Percentiles rank a stretch among this genome's conserved stretches.
Conservation (phyloP, 2,113 vertebrate species). For the Gadus macrocephalus region DNA sequence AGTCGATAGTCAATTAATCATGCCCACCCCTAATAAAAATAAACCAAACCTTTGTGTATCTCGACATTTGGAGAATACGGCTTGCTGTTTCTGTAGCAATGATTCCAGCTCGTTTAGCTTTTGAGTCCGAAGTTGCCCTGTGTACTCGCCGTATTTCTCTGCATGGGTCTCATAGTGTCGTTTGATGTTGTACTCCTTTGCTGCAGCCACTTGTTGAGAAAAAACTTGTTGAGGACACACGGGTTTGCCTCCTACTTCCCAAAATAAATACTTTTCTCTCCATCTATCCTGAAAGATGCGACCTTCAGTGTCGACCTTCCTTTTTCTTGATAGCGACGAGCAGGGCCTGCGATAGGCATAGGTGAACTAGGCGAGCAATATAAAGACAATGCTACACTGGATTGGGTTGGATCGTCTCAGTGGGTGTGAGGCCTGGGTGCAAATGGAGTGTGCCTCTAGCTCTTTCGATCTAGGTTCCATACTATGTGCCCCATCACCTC, state of each 20-base stretch:
- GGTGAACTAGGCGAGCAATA: too few relatives aligned
- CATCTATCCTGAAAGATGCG: neutral
- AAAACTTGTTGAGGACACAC: constrained; percentile 8
- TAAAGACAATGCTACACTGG: too few relatives aligned
- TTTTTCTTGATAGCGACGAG: too few relatives aligned
- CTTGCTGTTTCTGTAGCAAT: constrained; percentile 8
- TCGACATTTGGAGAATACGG: constrained; percentile 4
- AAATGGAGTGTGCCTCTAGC: too few relatives aligned
- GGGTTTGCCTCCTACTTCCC: constrained; percentile 1
- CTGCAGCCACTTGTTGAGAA: constrained; percentile 16
- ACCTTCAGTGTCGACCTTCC: too few relatives aligned
- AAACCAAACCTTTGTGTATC: constrained; percentile 1
- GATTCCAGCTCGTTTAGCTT: constrained; percentile 8
- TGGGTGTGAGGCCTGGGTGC: too few relatives aligned
- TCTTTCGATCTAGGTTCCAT: too few relatives aligned
- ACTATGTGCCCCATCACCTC: too few relatives aligned
- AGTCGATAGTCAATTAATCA: too few relatives aligned
- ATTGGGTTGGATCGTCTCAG: too few relatives aligned
- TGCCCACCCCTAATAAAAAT: too few relatives aligned
- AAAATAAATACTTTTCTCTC: constrained; percentile 12
- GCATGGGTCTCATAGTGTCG: constrained; percentile 15
- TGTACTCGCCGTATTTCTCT: constrained; percentile 13
- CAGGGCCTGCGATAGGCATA: too few relatives aligned
- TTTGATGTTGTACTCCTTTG: constrained; percentile 19
- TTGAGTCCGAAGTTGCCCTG: neutral